Evolutionary conservation across 2,888 invertebrate species (phyloP).

Genomic region (Germaria angustata): DNA sequence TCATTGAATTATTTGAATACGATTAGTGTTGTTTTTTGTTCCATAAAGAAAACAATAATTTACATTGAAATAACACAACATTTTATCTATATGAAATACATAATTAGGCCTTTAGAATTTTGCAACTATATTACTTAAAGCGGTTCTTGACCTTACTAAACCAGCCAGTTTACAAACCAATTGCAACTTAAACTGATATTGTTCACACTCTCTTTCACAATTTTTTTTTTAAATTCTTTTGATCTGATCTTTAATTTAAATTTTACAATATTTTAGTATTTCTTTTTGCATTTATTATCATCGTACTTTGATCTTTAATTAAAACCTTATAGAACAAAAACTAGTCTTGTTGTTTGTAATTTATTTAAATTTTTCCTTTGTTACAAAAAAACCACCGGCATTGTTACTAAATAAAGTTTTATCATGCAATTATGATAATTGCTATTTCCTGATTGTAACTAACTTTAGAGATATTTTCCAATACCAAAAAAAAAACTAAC

Average conservation of each 20-base stretch:
- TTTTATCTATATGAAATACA: too few species aligned
- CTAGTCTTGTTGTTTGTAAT: constrained; percentile 4
- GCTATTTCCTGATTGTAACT: constrained; percentile 57
- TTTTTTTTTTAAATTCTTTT: not conserved
- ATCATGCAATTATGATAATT: constrained; percentile 56
- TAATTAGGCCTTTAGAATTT: too few species aligned
- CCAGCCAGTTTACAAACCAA: not conserved
- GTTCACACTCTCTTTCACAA: not conserved
- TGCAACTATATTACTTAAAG: too few species aligned
- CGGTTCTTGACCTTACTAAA: not conserved
- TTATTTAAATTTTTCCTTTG: constrained; percentile 18
- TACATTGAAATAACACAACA: too few species aligned
- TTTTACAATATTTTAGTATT: not conserved
- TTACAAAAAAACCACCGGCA: constrained; percentile 30
- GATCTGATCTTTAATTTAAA: constrained; percentile 5
- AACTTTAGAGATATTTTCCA: constrained; percentile 41
- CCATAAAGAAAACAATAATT: too few species aligned
- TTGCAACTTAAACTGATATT: not conserved
- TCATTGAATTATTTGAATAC: too few species aligned
- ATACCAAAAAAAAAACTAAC: not conserved
- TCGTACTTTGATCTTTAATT: constrained; percentile 38
- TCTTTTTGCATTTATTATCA: not conserved
- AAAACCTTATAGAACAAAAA: constrained; percentile 13
- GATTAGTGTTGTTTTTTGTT: too few species aligned
- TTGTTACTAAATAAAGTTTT: constrained; percentile 38